phyloP scores from a whole-genome alignment of 2,797 vertebrate genomes.

The Artibeus lituratus region DNA sequence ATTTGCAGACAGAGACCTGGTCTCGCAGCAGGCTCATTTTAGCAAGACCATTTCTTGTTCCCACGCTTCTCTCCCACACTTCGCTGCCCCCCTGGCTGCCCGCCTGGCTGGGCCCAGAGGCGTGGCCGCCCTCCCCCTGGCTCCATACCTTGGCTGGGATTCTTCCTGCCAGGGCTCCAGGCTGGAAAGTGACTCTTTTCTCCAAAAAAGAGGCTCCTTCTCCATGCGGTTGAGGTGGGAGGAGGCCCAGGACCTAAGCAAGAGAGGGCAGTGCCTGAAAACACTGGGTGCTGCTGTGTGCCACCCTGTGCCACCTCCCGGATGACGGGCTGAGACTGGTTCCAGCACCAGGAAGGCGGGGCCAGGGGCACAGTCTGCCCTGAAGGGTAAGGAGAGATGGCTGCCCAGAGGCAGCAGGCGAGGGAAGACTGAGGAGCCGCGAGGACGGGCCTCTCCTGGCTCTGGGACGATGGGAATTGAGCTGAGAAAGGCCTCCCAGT shows the following conservation, averaged over 20 bases:
- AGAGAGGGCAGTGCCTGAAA: fast-evolving
- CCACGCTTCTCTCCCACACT: fast-evolving
- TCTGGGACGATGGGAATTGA: not conserved
- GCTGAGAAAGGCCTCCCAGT: not conserved
- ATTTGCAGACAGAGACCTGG: not conserved
- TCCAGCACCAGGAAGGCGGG: not conserved
- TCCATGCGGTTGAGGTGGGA: fast-evolving
- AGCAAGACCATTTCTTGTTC: not conserved
- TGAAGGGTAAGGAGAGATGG: not conserved
- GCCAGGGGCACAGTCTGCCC: not conserved
- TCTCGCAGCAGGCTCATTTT: not conserved
- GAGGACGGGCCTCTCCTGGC: not conserved
- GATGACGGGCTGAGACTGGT: fast-evolving
- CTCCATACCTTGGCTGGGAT: not conserved
- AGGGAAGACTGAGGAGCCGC: fast-evolving
- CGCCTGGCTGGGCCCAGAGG: too few relatives aligned
- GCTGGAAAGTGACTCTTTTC: not conserved
- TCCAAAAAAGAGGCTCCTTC: not conserved
- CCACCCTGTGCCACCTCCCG: not conserved
- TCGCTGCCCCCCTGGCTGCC: fast-evolving
- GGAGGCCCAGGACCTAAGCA: not conserved
- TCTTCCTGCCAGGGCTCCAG: not conserved
- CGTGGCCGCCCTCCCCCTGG: fast-evolving
- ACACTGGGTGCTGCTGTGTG: not conserved
- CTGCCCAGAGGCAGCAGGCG: not conserved